These are phyloP conservation scores for Tetranychus piercei DNA, from an alignment of 2,888 invertebrate genomes.

Conservation along the genomic window DNA sequence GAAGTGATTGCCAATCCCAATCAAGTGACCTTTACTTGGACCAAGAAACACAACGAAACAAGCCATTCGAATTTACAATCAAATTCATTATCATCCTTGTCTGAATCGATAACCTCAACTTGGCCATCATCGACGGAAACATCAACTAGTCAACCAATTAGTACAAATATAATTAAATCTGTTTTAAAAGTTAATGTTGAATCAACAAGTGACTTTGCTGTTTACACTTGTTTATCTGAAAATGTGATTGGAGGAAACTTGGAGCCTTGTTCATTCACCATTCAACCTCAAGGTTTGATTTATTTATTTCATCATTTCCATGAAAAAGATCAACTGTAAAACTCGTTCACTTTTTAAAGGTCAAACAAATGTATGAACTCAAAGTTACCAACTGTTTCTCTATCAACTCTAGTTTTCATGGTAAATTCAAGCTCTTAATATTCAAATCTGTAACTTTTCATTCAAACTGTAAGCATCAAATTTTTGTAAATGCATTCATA, in stretches of 20 bases:
- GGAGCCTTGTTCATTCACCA: slow-evolving; percentile 11
- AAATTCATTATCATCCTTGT: neutral
- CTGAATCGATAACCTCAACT: neutral
- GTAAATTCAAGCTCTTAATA: too few species aligned
- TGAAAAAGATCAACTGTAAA: too few species aligned
- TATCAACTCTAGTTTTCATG: too few species aligned
- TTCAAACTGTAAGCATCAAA: too few species aligned
- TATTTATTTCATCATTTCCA: too few species aligned
- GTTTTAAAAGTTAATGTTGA: slow-evolving; percentile 7
- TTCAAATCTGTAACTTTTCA: too few species aligned
- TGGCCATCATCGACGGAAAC: neutral
- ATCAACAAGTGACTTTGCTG: slow-evolving; percentile 14
- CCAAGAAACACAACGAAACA: slow-evolving; percentile 6
- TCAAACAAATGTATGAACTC: neutral
- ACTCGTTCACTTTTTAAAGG: too few species aligned
- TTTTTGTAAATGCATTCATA: too few species aligned
- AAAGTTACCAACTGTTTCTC: too few species aligned
- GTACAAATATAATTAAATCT: neutral
- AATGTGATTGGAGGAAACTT: slow-evolving; percentile 8
- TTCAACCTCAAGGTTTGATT: slow-evolving; percentile 9
- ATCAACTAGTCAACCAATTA: neutral
- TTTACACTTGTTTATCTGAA: slow-evolving; percentile 5
- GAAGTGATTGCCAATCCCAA: slow-evolving; percentile 7
- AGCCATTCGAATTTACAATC: neutral
- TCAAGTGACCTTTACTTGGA: slow-evolving; percentile 15